phyloP scores from a whole-genome alignment of 2,888 invertebrate species.

The Fragum fragum region DNA sequence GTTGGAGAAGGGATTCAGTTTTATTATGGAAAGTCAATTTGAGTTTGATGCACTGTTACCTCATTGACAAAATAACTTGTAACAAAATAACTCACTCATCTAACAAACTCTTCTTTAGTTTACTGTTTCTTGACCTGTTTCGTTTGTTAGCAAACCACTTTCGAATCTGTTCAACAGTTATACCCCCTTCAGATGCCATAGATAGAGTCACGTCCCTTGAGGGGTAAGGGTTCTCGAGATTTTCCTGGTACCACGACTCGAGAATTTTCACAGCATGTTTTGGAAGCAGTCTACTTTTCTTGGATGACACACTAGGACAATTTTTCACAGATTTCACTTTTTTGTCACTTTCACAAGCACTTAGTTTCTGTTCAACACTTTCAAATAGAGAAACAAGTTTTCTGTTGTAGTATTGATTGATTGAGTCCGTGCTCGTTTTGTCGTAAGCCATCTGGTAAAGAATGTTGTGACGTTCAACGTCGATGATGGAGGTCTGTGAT shows the following conservation, averaged over 20 bases:
- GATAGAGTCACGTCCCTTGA: constrained; percentile 71
- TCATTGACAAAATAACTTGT: no score
- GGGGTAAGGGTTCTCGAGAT: constrained; percentile 80
- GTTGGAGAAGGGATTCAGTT: no score
- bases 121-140: constrained; percentile 75
- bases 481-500: constrained; percentile 60
- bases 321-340: constrained; percentile 37
- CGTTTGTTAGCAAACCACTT: constrained; percentile 84
- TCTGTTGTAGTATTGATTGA: constrained; percentile 60
- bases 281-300: constrained; percentile 71
- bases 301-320: constrained; percentile 9
- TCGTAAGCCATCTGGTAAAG: constrained; percentile 63
- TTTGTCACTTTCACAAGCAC: constrained; percentile 24
- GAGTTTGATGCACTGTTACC: no score
- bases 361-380: constrained; percentile 57
- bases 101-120: constrained; percentile 55
- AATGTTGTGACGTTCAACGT: constrained; percentile 65
- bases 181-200: constrained; percentile 74
- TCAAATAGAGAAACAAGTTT: constrained; percentile 57
- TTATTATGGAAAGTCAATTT: no score
- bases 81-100: constrained; percentile 28
- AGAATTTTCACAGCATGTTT: constrained; percentile 72
- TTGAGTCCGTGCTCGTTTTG: constrained; percentile 50
- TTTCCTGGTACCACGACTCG: constrained; percentile 77
- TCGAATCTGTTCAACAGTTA: constrained; percentile 77